phyloP scores from a whole-genome alignment of 2,113 vertebrate species.

The Hypomesus transpacificus region DNA sequence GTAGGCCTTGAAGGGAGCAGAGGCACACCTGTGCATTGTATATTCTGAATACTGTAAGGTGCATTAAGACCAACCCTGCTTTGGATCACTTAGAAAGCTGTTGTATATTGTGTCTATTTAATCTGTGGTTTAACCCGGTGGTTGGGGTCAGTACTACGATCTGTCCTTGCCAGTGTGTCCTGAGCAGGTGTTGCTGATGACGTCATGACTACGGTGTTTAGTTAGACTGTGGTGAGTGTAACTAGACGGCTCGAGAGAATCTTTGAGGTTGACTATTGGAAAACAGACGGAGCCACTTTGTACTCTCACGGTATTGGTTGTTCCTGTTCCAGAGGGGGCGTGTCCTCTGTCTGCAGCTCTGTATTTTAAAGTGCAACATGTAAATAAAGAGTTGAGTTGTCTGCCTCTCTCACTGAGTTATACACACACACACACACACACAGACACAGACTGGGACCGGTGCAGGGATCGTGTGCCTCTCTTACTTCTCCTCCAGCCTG shows the following conservation, averaged over 20 bases:
- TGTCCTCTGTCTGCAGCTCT: constrained; percentile 63
- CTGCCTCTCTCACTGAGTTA: background rate
- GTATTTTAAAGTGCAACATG: constrained; percentile 65
- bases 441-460: background rate
- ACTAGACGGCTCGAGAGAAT: constrained; percentile 71
- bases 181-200: constrained; percentile 67
- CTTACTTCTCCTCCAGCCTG: constrained; percentile 8
- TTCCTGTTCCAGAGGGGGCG: constrained; percentile 50
- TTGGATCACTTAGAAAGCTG: constrained; percentile 81
- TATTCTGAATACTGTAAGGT: constrained; percentile 83
- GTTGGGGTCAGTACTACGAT: constrained; percentile 61
- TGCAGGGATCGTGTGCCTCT: background rate
- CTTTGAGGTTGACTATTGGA: constrained; percentile 81
- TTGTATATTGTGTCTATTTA: constrained; percentile 89
- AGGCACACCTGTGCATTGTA: constrained; percentile 58
- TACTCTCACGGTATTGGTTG: constrained; percentile 59
- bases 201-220: constrained; percentile 78
- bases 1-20: constrained; percentile 77
- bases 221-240: constrained; percentile 59
- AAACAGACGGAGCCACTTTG: constrained; percentile 74
- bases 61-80: constrained; percentile 84
- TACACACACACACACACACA: background rate
- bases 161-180: constrained; percentile 69
- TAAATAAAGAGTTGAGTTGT: constrained; percentile 48
- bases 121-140: constrained; percentile 82